Evolutionary conservation across 2,888 invertebrate genomes (phyloP), one percentile per base, ranked within the genome.

Genomic region (Coremacera marginata): DNA sequence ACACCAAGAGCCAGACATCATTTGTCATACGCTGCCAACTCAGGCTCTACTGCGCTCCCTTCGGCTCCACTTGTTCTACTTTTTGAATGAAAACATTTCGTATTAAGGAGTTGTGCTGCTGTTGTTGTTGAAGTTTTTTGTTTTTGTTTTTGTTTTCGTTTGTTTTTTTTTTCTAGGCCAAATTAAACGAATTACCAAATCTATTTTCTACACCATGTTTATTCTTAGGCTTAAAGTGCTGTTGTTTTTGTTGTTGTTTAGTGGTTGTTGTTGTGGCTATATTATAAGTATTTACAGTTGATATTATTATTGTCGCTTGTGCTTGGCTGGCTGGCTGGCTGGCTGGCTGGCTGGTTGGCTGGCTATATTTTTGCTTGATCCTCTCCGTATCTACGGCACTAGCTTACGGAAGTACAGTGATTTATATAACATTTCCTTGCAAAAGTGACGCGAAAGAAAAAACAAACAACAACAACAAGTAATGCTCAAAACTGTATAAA

Each of bases 171-270:
- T 60, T 60, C 25, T 27, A 25, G 22, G 8, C 19, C 57, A 27
- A 60, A 60, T 60, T 60, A 60, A 60, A 60, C 7, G 57, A 60
- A 60, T 60, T 60, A 60, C 57, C 57, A 60, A 60, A 60, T 60
- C 22, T 60, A 14, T 60, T 60, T 25, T 55, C 7, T 60, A 14
- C 57, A 9, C 27, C 57, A 3, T n/a, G 57, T 22, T 60, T 60
- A 25, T 60, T 22, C 11, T 60, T 22, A 22, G 25, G 19, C 22
- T 22, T 5, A 22, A 8, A 22, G 1, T 3, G 5, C n/a, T 55
- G 7, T 9, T 55, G 25, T 27, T 60, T 25, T 22, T 60, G 57
- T 60, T 57, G 22, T 19, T 22, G 19, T 19, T 19, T 19, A 5
- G 2, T 22, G 22, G n/a, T 19, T 57, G 57, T 57, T n/a, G 2